Evolutionary conservation across 2,797 vertebrate genomes (phyloP).

Genomic region (Siniperca obscura): DNA sequence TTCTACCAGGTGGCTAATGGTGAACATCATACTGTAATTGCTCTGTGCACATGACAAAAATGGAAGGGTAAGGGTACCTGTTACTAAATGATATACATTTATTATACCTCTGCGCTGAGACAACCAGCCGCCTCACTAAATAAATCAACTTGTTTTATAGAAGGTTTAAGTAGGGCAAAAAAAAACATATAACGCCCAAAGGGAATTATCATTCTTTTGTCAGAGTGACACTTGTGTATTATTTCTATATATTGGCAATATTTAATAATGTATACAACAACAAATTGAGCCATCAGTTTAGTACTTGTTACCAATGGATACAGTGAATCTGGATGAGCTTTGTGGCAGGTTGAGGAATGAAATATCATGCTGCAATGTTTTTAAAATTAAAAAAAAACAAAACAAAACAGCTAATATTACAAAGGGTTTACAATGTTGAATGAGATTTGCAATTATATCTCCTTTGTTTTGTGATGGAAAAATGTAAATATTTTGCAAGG

Average conservation of each 20-base stretch:
- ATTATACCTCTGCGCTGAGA: slow-evolving; percentile 21
- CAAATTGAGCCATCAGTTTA: neutral
- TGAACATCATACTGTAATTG: slow-evolving; percentile 70
- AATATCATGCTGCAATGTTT: neutral
- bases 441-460: neutral
- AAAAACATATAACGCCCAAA: neutral
- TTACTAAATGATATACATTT: slow-evolving; percentile 64
- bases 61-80: slow-evolving; percentile 56
- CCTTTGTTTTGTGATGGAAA: neutral
- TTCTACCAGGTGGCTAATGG: slow-evolving; percentile 75
- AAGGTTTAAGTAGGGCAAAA: neutral
- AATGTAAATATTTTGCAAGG: neutral
- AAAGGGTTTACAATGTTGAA: neutral
- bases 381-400: too few species aligned
- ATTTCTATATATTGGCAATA: neutral
- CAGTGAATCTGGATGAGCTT: neutral
- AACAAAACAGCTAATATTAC: neutral
- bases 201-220: neutral
- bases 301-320: neutral
- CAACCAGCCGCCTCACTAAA: slow-evolving; percentile 6
- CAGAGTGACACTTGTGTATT: neutral
- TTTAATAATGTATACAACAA: neutral
- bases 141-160: slow-evolving; percentile 47
- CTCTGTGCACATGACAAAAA: slow-evolving; percentile 62
- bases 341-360: neutral